Percentiles rank a stretch among this genome's conserved stretches.
Evolutionary conservation across 2,113 vertebrate genomes (phyloP).

Genomic region (Vimba vimba): DNA sequence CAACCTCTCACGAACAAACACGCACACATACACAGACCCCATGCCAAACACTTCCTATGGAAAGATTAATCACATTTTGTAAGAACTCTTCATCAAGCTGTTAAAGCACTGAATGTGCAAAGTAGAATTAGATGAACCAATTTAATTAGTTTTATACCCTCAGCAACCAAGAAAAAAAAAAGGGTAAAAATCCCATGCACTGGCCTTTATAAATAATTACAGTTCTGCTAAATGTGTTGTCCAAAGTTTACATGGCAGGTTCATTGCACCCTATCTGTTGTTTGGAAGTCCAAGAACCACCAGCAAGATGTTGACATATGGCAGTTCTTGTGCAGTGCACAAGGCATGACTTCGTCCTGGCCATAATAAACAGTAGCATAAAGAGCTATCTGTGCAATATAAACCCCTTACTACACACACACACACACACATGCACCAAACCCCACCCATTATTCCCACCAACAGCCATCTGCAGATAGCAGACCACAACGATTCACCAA

Average conservation of each 20-base stretch:
- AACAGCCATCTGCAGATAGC: constrained; percentile 4
- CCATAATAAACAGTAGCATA: constrained; percentile 99
- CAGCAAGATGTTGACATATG: constrained; percentile 99
- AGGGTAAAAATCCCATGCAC: constrained; percentile 86
- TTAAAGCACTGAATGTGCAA: constrained; percentile 63
- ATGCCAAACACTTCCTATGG: constrained; percentile 64
- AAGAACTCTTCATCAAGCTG: constrained; percentile 67
- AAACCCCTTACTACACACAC: constrained; percentile 54
- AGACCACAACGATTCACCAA: constrained; percentile 20
- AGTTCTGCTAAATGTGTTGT: constrained; percentile 98
- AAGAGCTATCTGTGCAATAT: constrained; percentile 95
- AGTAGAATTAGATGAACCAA: constrained; percentile 60
- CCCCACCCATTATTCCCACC: constrained; percentile 6
- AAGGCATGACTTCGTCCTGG: constrained; percentile 91
- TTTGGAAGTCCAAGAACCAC: constrained; percentile 98
- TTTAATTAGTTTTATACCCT: constrained; percentile 31
- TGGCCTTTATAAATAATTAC: constrained; percentile 99
- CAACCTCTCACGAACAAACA: constrained; percentile 49
- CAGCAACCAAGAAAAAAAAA: constrained; percentile 44
- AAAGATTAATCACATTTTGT: constrained; percentile 71
- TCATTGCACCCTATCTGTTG: constrained; percentile 98
- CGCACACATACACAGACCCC: constrained; percentile 37
- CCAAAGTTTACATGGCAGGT: constrained; percentile 99
- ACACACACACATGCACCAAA: constrained; percentile 4
- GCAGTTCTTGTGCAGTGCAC: constrained; percentile 90